Percentiles rank a stretch among this genome's conserved stretches.
These are phyloP conservation scores for Sesia apiformis DNA, from an alignment of 2,888 invertebrate species.

Conservation along the genomic window DNA sequence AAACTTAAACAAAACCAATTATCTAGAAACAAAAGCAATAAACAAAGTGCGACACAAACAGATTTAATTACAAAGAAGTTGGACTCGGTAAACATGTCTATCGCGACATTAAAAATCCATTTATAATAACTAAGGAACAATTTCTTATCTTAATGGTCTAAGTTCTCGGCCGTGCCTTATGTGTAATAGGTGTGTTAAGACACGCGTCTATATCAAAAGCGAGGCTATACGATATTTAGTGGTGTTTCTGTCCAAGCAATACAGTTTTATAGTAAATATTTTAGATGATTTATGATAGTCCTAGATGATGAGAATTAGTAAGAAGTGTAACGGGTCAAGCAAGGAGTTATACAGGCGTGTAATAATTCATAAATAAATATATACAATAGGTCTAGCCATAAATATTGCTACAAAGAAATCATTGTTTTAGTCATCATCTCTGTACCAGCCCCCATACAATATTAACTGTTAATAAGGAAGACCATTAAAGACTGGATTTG, in stretches of 20 bases:
- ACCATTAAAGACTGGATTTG: not conserved
- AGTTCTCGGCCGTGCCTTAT: slow-evolving; percentile 30
- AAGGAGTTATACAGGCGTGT: too few relatives aligned
- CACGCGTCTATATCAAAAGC: not conserved
- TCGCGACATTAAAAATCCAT: slow-evolving; percentile 55
- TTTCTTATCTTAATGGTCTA: slow-evolving; percentile 58
- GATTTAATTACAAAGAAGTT: slow-evolving; percentile 8
- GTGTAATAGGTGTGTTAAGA: slow-evolving; percentile 6
- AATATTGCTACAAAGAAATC: too few relatives aligned
- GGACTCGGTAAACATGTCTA: slow-evolving; percentile 27
- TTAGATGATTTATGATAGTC: too few relatives aligned
- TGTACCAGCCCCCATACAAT: too few relatives aligned
- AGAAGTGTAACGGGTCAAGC: too few relatives aligned
- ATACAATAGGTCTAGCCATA: too few relatives aligned
- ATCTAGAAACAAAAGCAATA: not conserved
- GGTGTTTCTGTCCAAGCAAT: too few relatives aligned
- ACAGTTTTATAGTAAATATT: too few relatives aligned
- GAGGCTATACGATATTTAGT: too few relatives aligned
- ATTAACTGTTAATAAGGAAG: not conserved
- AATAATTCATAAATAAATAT: too few relatives aligned
- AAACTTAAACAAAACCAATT: not conserved
- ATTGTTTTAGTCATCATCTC: too few relatives aligned
- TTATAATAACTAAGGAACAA: slow-evolving; percentile 45
- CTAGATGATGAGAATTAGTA: too few relatives aligned
- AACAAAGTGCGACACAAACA: not conserved